These are phyloP conservation scores for Tetrao urogallus DNA, from an alignment of 2,113 vertebrate genomes.

Conservation along the genomic window DNA sequence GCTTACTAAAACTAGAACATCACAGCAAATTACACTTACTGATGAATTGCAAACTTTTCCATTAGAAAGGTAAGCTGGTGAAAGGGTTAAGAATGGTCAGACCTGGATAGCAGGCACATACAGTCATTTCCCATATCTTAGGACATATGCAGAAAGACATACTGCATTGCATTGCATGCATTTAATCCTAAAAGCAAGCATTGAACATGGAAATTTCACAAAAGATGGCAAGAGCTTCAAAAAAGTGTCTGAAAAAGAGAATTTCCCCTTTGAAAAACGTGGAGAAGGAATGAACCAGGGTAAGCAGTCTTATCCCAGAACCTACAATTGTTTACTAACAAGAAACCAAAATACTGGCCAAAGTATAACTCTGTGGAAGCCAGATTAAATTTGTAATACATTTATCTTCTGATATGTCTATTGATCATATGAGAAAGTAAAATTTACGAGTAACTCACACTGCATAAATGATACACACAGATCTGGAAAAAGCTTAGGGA, in stretches of 20 bases:
- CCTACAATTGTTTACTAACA: not conserved
- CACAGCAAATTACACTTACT: constrained; percentile 90
- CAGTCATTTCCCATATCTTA: not conserved
- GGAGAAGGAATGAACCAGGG: not conserved
- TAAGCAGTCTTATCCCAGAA: not conserved
- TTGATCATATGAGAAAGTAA: not conserved
- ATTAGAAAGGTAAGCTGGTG: constrained; percentile 89
- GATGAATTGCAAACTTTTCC: constrained; percentile 82
- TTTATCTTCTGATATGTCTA: not conserved
- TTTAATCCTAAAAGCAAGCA: not conserved
- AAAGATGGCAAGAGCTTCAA: not conserved
- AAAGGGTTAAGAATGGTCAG: constrained; percentile 82
- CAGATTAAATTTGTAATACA: too few relatives aligned
- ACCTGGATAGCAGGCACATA: constrained; percentile 35
- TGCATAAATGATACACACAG: not conserved
- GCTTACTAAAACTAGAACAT: constrained; percentile 39
- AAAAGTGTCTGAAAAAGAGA: not conserved
- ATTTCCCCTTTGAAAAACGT: not conserved
- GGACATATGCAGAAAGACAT: not conserved
- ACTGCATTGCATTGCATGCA: not conserved
- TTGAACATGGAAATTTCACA: not conserved
- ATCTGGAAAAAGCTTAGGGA: not conserved
- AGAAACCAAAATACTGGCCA: not conserved
- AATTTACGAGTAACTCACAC: not conserved
- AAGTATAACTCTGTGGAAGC: not conserved